A percentile compares a stretch with the other conserved stretches of the same genome.
Conservation (phyloP, 2,888 invertebrate genomes). For the Parnassius mnemosyne region DNA sequence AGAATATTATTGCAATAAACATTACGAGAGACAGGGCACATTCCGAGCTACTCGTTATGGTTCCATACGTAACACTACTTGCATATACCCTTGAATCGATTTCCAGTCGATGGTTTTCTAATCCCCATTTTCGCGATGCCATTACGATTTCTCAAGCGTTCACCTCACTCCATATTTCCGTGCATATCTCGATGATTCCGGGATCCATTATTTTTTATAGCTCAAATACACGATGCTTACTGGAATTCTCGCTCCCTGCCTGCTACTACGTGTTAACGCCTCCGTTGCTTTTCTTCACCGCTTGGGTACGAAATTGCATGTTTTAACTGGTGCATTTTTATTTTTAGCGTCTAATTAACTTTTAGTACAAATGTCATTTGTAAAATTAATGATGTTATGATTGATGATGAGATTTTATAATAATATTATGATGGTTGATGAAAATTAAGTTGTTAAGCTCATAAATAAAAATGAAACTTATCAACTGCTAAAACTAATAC, state of each 20-base stretch:
- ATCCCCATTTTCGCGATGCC: conserved; percentile 77
- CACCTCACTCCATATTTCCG: conserved; percentile 78
- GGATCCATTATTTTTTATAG: conserved; percentile 81
- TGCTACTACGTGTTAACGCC: conserved; percentile 59
- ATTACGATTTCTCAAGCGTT: conserved; percentile 77
- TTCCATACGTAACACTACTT: conserved; percentile 36
- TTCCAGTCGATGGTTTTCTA: conserved; percentile 76
- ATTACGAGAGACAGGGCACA: not conserved
- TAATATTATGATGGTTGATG: too few species aligned
- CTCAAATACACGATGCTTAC: conserved; percentile 73
- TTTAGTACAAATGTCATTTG: too few species aligned
- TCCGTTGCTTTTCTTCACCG: conserved; percentile 42
- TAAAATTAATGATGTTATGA: too few species aligned
- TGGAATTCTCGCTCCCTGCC: conserved; percentile 61
- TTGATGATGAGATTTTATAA: too few species aligned
- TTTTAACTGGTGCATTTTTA: not conserved
- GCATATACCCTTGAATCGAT: conserved; percentile 56
- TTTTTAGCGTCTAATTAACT: too few species aligned
- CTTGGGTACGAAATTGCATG: conserved; percentile 45
- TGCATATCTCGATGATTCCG: conserved; percentile 78
- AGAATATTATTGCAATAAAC: too few species aligned
- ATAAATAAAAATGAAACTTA: too few species aligned
- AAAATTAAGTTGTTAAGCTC: too few species aligned
- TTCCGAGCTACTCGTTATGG: not conserved
- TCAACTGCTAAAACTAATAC: too few species aligned